A percentile compares a stretch with the other conserved stretches of the same genome.
phyloP scores from a whole-genome alignment of 2,797 vertebrate genomes.

The Salarias fasciatus region DNA sequence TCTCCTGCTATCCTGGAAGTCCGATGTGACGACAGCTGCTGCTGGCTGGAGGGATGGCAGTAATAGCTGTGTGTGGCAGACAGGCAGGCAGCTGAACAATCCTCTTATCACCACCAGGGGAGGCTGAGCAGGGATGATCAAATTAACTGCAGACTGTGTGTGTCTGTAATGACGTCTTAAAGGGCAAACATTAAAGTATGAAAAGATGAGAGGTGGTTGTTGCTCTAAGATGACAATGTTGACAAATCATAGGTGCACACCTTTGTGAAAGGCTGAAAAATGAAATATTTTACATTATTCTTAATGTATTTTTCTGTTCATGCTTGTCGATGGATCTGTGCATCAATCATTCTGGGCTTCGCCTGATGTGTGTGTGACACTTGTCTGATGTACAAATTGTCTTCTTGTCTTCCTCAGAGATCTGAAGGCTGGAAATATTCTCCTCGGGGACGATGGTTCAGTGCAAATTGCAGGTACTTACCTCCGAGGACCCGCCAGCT shows the following conservation, averaged over 20 bases:
- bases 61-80: conserved; percentile 38
- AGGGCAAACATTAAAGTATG: neutral
- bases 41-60: too few relatives aligned
- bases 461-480: conserved; percentile 97
- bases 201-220: neutral
- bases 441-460: conserved; percentile 96
- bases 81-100: conserved; percentile 58
- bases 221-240: neutral
- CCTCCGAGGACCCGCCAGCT: conserved; percentile 8
- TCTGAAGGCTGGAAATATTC: conserved; percentile 98
- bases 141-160: conserved; percentile 52
- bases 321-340: too few relatives aligned
- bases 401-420: conserved; percentile 85
- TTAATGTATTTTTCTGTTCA: too few relatives aligned
- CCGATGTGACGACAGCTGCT: conserved; percentile 72
- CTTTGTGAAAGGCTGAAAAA: too few relatives aligned
- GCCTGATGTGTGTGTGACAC: neutral
- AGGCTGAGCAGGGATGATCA: conserved; percentile 57
- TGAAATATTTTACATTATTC: too few relatives aligned
- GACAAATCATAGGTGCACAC: neutral
- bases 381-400: conserved; percentile 4
- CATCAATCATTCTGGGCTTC: neutral
- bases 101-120: conserved; percentile 65
- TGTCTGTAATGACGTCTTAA: conserved; percentile 8
- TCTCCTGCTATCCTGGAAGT: conserved; percentile 15